Percentiles rank a stretch among this genome's conserved stretches.
phyloP scores from a whole-genome alignment of 1,140 invertebrate species.

The Elymnias hypermnestra region DNA sequence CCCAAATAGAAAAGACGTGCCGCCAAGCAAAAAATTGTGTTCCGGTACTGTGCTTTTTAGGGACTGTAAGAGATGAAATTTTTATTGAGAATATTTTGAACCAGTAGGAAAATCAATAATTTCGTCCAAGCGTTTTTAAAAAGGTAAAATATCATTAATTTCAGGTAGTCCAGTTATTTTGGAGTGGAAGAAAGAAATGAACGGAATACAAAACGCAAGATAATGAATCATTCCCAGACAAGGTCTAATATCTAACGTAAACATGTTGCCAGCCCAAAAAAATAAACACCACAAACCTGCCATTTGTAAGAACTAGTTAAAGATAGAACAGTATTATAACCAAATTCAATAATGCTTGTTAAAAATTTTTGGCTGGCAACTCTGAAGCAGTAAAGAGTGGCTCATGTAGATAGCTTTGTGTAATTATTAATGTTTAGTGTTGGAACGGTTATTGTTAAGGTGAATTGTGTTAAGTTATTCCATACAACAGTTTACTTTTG shows the following conservation, averaged over 20 bases:
- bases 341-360: not conserved
- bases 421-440: conserved; percentile 72
- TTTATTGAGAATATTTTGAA: too few relatives aligned
- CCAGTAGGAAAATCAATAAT: too few relatives aligned
- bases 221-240: conserved; percentile 67
- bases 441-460: conserved; percentile 40
- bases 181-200: conserved; percentile 48
- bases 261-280: conserved; percentile 37
- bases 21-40: too few relatives aligned
- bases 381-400: conserved; percentile 46
- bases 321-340: not conserved
- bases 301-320: conserved; percentile 7
- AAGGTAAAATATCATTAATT: too few relatives aligned
- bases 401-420: conserved; percentile 74
- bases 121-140: too few relatives aligned
- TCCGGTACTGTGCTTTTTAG: too few relatives aligned
- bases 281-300: conserved; percentile 22
- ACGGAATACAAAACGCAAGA: conserved; percentile 58
- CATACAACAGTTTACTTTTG: too few relatives aligned
- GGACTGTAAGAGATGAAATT: too few relatives aligned
- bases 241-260: conserved; percentile 37
- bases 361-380: conserved; percentile 33
- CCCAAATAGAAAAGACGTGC: too few relatives aligned
- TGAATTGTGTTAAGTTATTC: not conserved
- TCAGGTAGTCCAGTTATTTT: conserved; percentile 46